Evolutionary conservation across 2,888 invertebrate species (phyloP), one percentile per base, ranked within the genome.

Genomic region (Meiosimyza platycephala): DNA sequence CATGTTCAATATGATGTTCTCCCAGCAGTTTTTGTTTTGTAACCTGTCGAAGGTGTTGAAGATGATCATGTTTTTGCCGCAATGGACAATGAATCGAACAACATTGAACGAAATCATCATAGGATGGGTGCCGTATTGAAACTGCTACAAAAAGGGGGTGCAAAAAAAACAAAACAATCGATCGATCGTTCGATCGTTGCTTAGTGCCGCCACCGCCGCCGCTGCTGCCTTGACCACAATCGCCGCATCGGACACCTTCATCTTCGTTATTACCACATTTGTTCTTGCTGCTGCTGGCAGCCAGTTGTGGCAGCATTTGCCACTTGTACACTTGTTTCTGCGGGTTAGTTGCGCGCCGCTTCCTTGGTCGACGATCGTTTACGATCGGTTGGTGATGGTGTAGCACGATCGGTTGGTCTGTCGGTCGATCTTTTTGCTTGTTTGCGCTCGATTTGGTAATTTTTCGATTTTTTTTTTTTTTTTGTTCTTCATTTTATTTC

Each of bases 41-140:
- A 85, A 86, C 85, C 86, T 85, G 85, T 85, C 86, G 84, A 82
- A 86, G 86, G 86, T 86, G 86, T 86, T 85, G 86, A 84, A 84
- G 86, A 86, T 86, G 85, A 86, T 84, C 86, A 84, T 85, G 85
- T 85, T 83, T 40, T 78, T 80, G 69, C 71, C 62, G 72, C 74
- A 70, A 72, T 72, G 77, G 77, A 79, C 80, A 81, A 82, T 82
- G 82, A 81, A 77, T 80, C 83, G 83, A 48, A 60, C 40, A 82
- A 80, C 77, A 81, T 62, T 51, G 22, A 52, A 62, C 52, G 47
- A 51, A n/a, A 40, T 66, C 33, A 13, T 50, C 60, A 59, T 40
- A 22, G 15, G 22, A 60, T 12, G 59, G 28, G 11, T 33, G 59
- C 15, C 33, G 13, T 22, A 9, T 60, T 60, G 59, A 15, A 60